Conservation (phyloP, 2,113 vertebrate species). For the Notarius lentiginosus region DNA sequence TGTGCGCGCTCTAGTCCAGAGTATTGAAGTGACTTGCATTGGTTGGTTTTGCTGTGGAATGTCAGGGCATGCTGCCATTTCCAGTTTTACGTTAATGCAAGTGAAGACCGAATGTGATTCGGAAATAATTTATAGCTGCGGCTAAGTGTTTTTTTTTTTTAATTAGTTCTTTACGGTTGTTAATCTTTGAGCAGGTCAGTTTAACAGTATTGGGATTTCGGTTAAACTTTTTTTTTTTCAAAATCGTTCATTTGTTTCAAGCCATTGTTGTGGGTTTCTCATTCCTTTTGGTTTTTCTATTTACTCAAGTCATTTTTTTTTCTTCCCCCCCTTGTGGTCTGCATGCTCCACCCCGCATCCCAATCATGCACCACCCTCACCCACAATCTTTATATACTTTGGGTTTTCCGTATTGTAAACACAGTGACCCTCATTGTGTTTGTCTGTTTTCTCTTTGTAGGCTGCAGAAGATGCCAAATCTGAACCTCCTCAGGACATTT, state of each 20-base stretch:
- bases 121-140: neutral
- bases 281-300: constrained; percentile 12
- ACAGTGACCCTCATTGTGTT: neutral
- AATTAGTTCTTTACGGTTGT: neutral
- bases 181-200: neutral
- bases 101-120: neutral
- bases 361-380: neutral
- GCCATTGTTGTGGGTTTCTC: constrained; percentile 6
- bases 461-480: constrained; percentile 41
- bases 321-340: neutral
- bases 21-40: neutral
- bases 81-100: neutral
- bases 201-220: neutral
- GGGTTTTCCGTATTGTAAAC: constrained; percentile 1
- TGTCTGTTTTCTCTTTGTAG: constrained; percentile 21
- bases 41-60: neutral
- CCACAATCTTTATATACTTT: neutral
- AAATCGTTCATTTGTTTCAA: neutral
- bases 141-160: neutral
- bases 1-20: neutral
- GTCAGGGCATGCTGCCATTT: neutral
- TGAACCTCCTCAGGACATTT: constrained; percentile 26
- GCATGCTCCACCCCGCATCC: constrained; percentile 12
- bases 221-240: neutral
- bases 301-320: neutral